Base-by-base conservation (phyloP, 2,113 vertebrate genomes). In the Crotophaga sulcirostris region DNA sequence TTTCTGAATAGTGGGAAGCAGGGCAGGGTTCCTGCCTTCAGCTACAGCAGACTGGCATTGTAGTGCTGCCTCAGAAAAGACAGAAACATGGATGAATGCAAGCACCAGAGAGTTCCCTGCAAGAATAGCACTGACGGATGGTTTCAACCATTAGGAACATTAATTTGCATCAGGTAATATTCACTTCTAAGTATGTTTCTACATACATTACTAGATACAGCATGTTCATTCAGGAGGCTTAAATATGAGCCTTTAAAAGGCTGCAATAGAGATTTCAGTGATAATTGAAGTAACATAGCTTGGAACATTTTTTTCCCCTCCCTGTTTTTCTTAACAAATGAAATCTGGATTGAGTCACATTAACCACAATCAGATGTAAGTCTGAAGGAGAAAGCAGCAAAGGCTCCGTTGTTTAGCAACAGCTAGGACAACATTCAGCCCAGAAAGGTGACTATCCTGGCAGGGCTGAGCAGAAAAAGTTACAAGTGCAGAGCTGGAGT, bases 401-500 rank as follows among this genome's bases (percentile, higher is more conserved):
- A 88, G 0, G 1, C 18, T 66, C 7, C 28, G 6, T 42, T 25
- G 13, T 44, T 88, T 16, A 66, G 29, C 67, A 79, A 36, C 2
- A 73, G 14, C 6, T 12, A 38, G 9, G 17, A 45, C 36, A 36
- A 33, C 20, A 54, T 24, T 10, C 36, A 44, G 29, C 13, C 31
- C 51, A 26, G n/a, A 45, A 88, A 52, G 19, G 7, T 9, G 45
- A 77, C 72, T 66, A 16, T 3, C 28, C 25, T 56, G 36, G 44
- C 36, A 86, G 19, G 28, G 45, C 31, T 23, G 47, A 70, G 47
- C 36, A 75, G 66, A 54, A 83, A 58, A 45, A 26, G 20, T 49
- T 10, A 11, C 10, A 55, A 52, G 4, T 0, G 8, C 16, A 14
- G 26, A 11, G 28, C 17, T 0, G 1, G 25, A 11, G 16, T 12